Evolutionary conservation across 2,797 vertebrate species (phyloP).

Genomic region (Platyrinchus mystaceus): DNA sequence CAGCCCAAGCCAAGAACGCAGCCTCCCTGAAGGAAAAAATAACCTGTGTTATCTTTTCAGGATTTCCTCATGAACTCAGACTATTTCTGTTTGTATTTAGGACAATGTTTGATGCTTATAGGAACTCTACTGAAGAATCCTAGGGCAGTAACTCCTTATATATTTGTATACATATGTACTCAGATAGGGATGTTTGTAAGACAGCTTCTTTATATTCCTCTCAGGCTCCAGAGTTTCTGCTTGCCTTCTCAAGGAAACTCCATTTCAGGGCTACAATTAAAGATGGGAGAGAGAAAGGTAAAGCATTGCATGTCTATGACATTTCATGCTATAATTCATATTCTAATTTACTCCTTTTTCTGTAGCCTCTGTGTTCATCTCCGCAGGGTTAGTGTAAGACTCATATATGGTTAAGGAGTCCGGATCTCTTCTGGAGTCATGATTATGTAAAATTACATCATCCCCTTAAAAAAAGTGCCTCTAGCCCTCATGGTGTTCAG

Average conservation of each 20-base stretch:
- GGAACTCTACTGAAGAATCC: neutral
- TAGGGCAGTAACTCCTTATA: neutral
- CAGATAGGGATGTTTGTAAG: neutral
- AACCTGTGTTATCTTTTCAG: neutral
- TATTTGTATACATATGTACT: neutral
- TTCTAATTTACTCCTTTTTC: neutral
- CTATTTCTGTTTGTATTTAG: neutral
- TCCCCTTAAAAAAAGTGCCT: neutral
- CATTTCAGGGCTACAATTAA: neutral
- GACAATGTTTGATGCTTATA: neutral
- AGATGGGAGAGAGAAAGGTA: neutral
- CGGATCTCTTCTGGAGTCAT: slow-evolving; percentile 17
- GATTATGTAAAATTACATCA: slow-evolving; percentile 13
- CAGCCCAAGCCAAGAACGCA: neutral
- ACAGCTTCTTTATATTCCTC: neutral
- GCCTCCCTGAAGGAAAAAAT: neutral
- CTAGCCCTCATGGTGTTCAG: neutral
- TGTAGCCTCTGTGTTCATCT: neutral
- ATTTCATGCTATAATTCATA: neutral
- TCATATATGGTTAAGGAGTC: neutral
- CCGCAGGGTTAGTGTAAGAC: neutral
- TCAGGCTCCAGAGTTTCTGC: neutral
- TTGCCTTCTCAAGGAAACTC: neutral
- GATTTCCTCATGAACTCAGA: neutral
- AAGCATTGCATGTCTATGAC: neutral